These are phyloP conservation scores for Nymphalis urticae DNA, from an alignment of 2,888 invertebrate species.

Conservation along the genomic window DNA sequence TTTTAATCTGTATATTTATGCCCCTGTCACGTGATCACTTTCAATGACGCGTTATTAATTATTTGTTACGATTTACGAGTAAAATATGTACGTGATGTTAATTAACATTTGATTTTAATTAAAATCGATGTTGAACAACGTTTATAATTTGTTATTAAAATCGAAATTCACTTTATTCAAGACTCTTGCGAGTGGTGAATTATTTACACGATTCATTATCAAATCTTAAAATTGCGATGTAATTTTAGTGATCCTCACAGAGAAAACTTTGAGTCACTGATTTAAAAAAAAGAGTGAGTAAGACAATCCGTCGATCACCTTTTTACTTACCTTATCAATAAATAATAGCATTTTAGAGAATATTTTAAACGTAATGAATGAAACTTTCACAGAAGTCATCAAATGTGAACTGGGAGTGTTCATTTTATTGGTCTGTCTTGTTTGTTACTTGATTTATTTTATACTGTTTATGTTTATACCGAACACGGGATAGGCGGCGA, in stretches of 20 bases:
- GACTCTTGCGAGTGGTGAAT: too few relatives aligned
- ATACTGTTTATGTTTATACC: slow-evolving; percentile 43
- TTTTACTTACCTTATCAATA: too few relatives aligned
- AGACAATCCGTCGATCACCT: too few relatives aligned
- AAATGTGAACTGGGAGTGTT: slow-evolving; percentile 10
- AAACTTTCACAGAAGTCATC: slow-evolving; percentile 10
- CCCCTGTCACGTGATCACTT: slow-evolving; percentile 9
- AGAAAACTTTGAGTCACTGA: too few relatives aligned
- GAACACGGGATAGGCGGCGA: slow-evolving; percentile 35
- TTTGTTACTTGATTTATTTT: slow-evolving; percentile 55
- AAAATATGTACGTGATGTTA: neutral
- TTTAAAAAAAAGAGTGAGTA: too few relatives aligned
- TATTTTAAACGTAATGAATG: neutral
- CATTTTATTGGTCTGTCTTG: slow-evolving; percentile 55
- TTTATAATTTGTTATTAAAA: too few relatives aligned
- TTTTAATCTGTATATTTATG: slow-evolving; percentile 37
- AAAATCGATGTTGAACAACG: too few relatives aligned
- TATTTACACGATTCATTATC: too few relatives aligned
- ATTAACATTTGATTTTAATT: neutral
- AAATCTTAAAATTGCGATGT: too few relatives aligned
- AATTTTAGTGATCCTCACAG: too few relatives aligned
- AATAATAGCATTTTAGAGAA: neutral
- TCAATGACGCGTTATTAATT: slow-evolving; percentile 29
- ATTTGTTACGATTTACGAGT: slow-evolving; percentile 23
- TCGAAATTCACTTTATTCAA: too few relatives aligned